Evolutionary conservation across 1,140 invertebrate species (phyloP).

Genomic region (Drosophila tsacasi): DNA sequence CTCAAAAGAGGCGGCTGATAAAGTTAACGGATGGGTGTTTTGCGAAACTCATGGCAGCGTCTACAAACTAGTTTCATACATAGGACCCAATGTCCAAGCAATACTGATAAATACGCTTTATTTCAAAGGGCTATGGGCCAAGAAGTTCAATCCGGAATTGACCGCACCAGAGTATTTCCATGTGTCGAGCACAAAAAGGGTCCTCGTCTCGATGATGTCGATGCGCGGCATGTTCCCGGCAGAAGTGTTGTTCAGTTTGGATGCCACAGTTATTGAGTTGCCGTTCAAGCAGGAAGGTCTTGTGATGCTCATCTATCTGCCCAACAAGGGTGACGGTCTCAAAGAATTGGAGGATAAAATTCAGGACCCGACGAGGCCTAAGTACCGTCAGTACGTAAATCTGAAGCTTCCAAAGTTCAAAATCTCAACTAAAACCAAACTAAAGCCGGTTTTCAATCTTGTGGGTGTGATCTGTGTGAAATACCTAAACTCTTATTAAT

Average conservation of each 20-base stretch:
- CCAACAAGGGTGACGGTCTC: neutral
- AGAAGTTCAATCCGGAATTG: neutral
- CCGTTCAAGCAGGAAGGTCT: neutral
- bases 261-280: neutral
- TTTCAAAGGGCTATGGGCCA: neutral
- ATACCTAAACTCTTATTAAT: neutral
- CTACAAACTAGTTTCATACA: neutral
- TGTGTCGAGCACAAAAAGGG: neutral
- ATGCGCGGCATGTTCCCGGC: neutral
- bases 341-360: neutral
- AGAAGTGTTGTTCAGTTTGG: neutral
- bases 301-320: constrained; percentile 4
- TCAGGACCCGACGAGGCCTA: neutral
- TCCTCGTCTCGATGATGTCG: neutral
- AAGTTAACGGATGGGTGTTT: neutral
- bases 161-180: neutral
- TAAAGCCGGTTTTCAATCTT: neutral
- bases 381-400: neutral
- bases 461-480: neutral
- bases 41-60: neutral
- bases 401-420: neutral
- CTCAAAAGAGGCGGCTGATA: neutral
- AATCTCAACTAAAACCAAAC: neutral
- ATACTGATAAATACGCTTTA: neutral
- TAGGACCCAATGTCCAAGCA: neutral